Conservation (phyloP, 2,888 invertebrate species). For the Marasmarcha lunaedactyla region DNA sequence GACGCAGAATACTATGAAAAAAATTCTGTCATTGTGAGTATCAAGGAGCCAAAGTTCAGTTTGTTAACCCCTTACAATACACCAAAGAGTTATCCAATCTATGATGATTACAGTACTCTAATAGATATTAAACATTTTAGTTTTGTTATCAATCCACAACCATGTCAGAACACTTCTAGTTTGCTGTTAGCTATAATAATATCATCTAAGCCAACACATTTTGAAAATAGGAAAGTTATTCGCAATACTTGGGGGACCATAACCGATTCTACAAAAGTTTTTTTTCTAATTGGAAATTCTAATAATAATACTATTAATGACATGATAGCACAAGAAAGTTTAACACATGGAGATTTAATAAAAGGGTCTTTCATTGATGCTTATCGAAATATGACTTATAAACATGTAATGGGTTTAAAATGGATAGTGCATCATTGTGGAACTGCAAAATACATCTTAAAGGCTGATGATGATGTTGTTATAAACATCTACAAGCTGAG, state of each 20-base stretch:
- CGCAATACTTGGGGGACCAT: background rate
- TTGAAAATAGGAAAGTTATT: background rate
- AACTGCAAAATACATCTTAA: conserved; percentile 75
- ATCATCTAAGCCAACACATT: background rate
- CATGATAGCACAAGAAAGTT: conserved; percentile 71
- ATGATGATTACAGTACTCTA: conserved; percentile 23
- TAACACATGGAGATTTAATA: conserved; percentile 74
- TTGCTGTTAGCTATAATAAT: background rate
- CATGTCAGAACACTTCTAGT: background rate
- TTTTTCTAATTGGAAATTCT: conserved; percentile 75
- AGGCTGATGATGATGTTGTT: conserved; percentile 82
- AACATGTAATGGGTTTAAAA: conserved; percentile 85
- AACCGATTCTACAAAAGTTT: conserved; percentile 62
- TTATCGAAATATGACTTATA: conserved; percentile 86
- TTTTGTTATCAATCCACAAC: background rate
- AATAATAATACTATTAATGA: conserved; percentile 29
- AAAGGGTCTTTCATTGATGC: conserved; percentile 83
- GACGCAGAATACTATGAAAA: too few relatives aligned
- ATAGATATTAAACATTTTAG: background rate
- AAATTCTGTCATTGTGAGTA: too few relatives aligned
- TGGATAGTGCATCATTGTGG: conserved; percentile 81
- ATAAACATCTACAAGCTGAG: conserved; percentile 75
- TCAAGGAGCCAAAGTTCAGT: conserved; percentile 27
- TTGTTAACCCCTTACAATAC: conserved; percentile 31
- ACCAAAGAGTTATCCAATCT: conserved; percentile 7